These are phyloP conservation scores for Luehdorfia chinensis DNA, from an alignment of 1,140 invertebrate species.

Conservation along the genomic window DNA sequence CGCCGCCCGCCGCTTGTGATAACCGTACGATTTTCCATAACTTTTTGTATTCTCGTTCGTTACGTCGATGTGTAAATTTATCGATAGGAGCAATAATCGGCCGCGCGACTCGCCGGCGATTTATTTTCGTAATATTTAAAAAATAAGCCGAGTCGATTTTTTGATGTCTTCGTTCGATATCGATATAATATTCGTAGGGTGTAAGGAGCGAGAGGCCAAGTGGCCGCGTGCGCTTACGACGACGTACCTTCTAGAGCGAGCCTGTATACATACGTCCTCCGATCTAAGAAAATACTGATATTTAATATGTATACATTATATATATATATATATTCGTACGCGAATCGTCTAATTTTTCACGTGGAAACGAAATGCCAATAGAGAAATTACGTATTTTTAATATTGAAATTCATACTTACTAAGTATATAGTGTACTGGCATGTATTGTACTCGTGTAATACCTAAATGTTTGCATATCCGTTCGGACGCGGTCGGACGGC, in stretches of 20 bases:
- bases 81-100: constrained; percentile 74
- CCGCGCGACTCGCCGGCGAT: constrained; percentile 73
- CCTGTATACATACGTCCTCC: constrained; percentile 75
- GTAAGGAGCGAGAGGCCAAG: constrained; percentile 63
- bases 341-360: constrained; percentile 73
- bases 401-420: constrained; percentile 72
- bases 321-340: constrained; percentile 74
- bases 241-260: constrained; percentile 74
- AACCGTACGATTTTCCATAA: constrained; percentile 75
- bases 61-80: constrained; percentile 75
- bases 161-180: constrained; percentile 74
- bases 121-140: constrained; percentile 77
- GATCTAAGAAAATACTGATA: constrained; percentile 71
- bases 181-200: constrained; percentile 66
- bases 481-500: constrained; percentile 61
- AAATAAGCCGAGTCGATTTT: constrained; percentile 64
- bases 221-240: constrained; percentile 70
- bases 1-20: constrained; percentile 75
- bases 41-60: constrained; percentile 75
- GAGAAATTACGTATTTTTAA: constrained; percentile 77
- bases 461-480: constrained; percentile 70
- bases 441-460: constrained; percentile 62
- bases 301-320: constrained; percentile 74
- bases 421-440: constrained; percentile 61
- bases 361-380: constrained; percentile 70